Evolutionary conservation across 2,888 invertebrate genomes (phyloP), one percentile per base, ranked within the genome.

Genomic region (Drosophila dives): DNA sequence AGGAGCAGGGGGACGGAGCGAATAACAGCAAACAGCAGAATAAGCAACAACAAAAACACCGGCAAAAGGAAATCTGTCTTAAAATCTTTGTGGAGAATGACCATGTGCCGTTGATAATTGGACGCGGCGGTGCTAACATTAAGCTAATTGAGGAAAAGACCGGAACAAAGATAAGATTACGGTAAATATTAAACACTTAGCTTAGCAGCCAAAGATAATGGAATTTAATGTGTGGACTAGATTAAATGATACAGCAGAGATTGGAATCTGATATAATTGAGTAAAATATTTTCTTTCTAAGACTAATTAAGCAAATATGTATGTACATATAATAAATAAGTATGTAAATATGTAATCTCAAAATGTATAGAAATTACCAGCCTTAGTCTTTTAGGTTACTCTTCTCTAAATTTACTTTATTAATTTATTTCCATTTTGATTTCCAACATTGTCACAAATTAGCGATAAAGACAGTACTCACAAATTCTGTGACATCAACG

Each of bases 101-200:
- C 64, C 94, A 95, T 85, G 94, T 96, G 23, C 94, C 96, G 10
- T 94, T 94, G 62, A 92, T 97, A 64, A 96, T 96, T 84, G 97
- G 98, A 42, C 94, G 96, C 80, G 95, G 95, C 82, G 98, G 98
- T 8, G 93, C 94, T n/a, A 95, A 95, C 86, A 95, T 98, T 56
- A 96, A 96, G 92, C 94, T 95, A 66, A 95, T 98, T 72, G 96
- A 98, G 92, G 94, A 94, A 62, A 95, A 95, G 81, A 95, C 97
- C 0, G 95, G 95, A 42, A 96, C 98, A 6, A 91, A 92, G 75
- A 94, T 95, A 61, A 92, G 93, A 89, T 94, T 93, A 83, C 89
- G 91, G 91, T 93, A 86, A 78, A 80, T 74, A 80, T 75, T 67
- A 50, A 15, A 63, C 54, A 10, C 26, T 11, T 50, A 32, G 23